These are phyloP conservation scores for Embidobia sp. DNA, from an alignment of 2,888 invertebrate genomes.

Conservation along the genomic window DNA sequence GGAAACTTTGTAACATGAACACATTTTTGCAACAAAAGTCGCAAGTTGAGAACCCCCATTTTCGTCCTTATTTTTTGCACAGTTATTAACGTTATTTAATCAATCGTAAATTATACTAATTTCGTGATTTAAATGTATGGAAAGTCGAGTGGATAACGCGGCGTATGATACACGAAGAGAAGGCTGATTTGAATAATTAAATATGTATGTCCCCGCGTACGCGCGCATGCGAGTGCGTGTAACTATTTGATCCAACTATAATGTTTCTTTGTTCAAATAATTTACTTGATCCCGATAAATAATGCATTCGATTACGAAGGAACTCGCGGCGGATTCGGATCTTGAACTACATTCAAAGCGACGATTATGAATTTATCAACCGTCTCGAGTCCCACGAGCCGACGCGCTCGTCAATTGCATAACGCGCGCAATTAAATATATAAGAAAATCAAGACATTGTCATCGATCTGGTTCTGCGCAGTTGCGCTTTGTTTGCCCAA, in stretches of 20 bases:
- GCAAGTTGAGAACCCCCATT: too few species aligned
- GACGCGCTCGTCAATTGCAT: too few species aligned
- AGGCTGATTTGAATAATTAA: slow-evolving; percentile 37
- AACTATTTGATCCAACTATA: slow-evolving; percentile 1
- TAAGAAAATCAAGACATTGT: too few species aligned
- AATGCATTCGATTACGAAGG: too few species aligned
- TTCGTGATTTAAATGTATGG: slow-evolving; percentile 7
- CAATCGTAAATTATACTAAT: slow-evolving; percentile 14
- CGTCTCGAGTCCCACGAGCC: too few species aligned
- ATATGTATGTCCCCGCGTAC: slow-evolving; percentile 26
- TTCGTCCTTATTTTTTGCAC: too few species aligned
- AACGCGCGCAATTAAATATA: too few species aligned
- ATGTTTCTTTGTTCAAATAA: slow-evolving; percentile 21
- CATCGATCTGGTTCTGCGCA: slow-evolving; percentile 1
- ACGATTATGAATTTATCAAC: too few species aligned
- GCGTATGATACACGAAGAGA: slow-evolving; percentile 15
- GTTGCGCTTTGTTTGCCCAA: background rate
- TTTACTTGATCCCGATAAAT: slow-evolving; percentile 44
- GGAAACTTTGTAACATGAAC: too few species aligned
- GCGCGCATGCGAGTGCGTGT: too few species aligned
- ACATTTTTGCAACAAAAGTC: too few species aligned
- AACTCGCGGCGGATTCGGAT: background rate
- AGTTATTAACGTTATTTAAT: background rate
- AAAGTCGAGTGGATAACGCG: slow-evolving; percentile 3
- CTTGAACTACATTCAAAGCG: slow-evolving; percentile 19